Percentiles rank a stretch among this genome's conserved stretches.
phyloP scores from a whole-genome alignment of 2,113 vertebrate genomes.

The Gopherus flavomarginatus region DNA sequence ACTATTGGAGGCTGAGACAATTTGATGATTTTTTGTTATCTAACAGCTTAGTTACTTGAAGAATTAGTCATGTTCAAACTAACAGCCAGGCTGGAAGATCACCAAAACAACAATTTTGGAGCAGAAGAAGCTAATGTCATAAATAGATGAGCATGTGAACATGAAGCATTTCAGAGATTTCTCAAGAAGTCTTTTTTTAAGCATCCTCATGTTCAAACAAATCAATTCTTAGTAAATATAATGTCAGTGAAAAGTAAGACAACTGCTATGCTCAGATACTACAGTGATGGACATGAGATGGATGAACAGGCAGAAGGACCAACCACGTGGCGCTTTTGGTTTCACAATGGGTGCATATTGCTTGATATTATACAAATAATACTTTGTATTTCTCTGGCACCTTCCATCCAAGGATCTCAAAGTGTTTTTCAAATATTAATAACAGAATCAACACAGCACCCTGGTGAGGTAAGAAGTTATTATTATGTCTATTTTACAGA shows the following conservation, averaged over 20 bases:
- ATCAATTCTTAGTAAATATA: neutral
- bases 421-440: neutral
- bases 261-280: neutral
- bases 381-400: neutral
- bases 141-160: conserved; percentile 55
- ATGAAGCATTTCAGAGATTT: conserved; percentile 54
- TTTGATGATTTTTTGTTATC: conserved; percentile 68
- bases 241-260: neutral
- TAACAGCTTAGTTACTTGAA: conserved; percentile 68
- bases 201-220: neutral
- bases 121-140: conserved; percentile 62
- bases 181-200: conserved; percentile 45
- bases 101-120: conserved; percentile 60
- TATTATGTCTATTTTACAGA: fast-evolving
- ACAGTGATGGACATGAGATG: neutral
- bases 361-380: fast-evolving
- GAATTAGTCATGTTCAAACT: conserved; percentile 76
- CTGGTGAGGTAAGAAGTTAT: neutral
- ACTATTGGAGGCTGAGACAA: conserved; percentile 39
- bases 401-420: neutral
- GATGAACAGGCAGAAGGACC: conserved; percentile 6
- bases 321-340: fast-evolving
- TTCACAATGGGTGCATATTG: neutral
- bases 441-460: fast-evolving
- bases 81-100: conserved; percentile 65